These are phyloP conservation scores for Procambarus clarkii DNA, from an alignment of 1,140 invertebrate species.

Conservation along the genomic window DNA sequence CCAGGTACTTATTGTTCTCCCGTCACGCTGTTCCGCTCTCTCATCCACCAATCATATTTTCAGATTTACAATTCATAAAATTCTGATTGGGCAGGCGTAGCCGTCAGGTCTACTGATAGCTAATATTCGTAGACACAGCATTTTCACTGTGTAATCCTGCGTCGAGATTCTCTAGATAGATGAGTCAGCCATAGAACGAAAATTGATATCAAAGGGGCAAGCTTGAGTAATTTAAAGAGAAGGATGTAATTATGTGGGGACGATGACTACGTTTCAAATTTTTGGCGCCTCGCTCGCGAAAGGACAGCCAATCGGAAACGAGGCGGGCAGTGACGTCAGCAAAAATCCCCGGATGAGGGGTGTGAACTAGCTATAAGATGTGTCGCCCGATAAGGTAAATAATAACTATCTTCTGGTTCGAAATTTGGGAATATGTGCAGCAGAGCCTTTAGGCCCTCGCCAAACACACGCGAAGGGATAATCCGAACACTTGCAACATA, in stretches of 20 bases:
- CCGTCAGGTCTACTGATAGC: slow-evolving; percentile 2
- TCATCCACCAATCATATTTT: slow-evolving; percentile 55
- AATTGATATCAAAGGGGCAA: neutral
- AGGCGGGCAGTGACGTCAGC: slow-evolving; percentile 63
- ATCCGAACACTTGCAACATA: too few relatives aligned
- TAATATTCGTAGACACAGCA: neutral
- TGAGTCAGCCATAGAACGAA: neutral
- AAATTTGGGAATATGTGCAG: too few relatives aligned
- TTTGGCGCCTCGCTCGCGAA: slow-evolving; percentile 64
- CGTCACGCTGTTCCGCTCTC: slow-evolving; percentile 48
- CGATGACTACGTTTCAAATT: slow-evolving; percentile 61
- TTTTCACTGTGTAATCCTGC: neutral
- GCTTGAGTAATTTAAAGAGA: neutral
- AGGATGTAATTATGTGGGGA: slow-evolving; percentile 55
- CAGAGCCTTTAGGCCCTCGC: too few relatives aligned
- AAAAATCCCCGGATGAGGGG: slow-evolving; percentile 66
- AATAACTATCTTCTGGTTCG: too few relatives aligned
- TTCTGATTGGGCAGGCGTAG: slow-evolving; percentile 23
- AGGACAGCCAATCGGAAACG: slow-evolving; percentile 69
- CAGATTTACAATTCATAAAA: slow-evolving; percentile 9
- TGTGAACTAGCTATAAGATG: slow-evolving; percentile 65
- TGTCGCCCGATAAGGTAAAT: slow-evolving; percentile 60
- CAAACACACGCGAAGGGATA: too few relatives aligned
- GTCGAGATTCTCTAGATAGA: too few relatives aligned
- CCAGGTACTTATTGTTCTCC: slow-evolving; percentile 39